phyloP scores from a whole-genome alignment of 2,797 vertebrate genomes.

The Momotus momota region DNA sequence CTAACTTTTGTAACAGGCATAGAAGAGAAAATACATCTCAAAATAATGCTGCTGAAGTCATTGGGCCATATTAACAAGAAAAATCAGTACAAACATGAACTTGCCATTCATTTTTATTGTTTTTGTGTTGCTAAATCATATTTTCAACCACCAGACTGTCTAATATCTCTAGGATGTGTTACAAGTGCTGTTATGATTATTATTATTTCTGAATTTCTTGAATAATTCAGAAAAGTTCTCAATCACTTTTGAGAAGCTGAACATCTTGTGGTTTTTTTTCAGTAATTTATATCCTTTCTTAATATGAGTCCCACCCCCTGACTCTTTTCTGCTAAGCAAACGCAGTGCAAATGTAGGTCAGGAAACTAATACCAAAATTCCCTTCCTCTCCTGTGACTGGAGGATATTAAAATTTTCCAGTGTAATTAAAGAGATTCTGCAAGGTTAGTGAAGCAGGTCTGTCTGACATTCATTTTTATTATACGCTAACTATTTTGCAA shows the following conservation, averaged over 20 bases:
- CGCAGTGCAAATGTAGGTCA: background rate
- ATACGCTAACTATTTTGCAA: background rate
- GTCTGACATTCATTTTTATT: conserved; percentile 14
- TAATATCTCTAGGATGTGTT: background rate
- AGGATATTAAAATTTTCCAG: background rate
- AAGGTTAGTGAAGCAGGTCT: conserved; percentile 19
- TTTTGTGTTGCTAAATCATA: background rate
- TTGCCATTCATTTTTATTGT: background rate
- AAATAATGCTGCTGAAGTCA: background rate
- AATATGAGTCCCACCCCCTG: background rate
- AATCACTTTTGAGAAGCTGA: background rate
- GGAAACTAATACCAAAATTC: background rate
- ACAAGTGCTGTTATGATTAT: background rate
- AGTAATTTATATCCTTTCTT: background rate
- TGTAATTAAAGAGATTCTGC: background rate
- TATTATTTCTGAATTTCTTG: background rate
- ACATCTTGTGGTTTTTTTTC: background rate
- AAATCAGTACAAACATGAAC: background rate
- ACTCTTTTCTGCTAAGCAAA: conserved; percentile 22
- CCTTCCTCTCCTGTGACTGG: background rate
- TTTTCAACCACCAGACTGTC: background rate
- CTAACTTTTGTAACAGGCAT: background rate
- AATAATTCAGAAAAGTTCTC: background rate
- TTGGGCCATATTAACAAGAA: background rate
- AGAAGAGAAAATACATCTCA: background rate